Base-by-base conservation (phyloP, 2,797 vertebrate species). In the Tympanoctomys barrerae region DNA sequence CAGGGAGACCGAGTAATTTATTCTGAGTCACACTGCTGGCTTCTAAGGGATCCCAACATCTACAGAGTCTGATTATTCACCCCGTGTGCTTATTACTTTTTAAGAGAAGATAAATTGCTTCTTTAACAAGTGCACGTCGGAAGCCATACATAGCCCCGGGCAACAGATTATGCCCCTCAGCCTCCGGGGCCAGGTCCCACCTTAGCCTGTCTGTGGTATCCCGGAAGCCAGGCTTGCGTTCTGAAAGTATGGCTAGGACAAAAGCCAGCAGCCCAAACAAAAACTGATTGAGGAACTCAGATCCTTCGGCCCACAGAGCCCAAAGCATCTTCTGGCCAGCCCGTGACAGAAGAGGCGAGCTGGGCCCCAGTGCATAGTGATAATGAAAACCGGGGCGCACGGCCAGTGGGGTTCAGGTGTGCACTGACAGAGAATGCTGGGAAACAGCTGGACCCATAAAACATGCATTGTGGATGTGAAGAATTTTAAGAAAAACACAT, bases 241-340 rank as follows among this genome's bases (percentile, higher is more conserved):
- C 42, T 24, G 68, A 77, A 85, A 39, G 49, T 54, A n/a, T 7
- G 16, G 26, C 31, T 54, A 16, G 66, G 66, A 59, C 46, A n/a
- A 79, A 85, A 77, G 28, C 49, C 13, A 42, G 7, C 10, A 94
- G 66, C 31, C 19, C 4, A 52, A 61, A 26, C 2, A 42, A 80
- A 54, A 12, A 4, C 54, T 21, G n/a, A 54, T 39, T 42, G 42
- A 49, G 26, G 22, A 12, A 1, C 19, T 21, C 31, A 52, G 22
- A 36, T 13, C 11, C 49, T 7, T 0, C 6, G 4, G n/a, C 19
- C 12, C 24, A 11, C 2, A 9, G 2, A 31, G 26, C 49, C 31
- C 49, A 5, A 61, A 39, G 4, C 31, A 52, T 61, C 61, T 33
- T 26, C 18, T n/a, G 0, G 54, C n/a, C 21, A 12, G 19, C 8